Evolutionary conservation across 2,113 vertebrate genomes (phyloP).

Genomic region (Oophaga pumilio): DNA sequence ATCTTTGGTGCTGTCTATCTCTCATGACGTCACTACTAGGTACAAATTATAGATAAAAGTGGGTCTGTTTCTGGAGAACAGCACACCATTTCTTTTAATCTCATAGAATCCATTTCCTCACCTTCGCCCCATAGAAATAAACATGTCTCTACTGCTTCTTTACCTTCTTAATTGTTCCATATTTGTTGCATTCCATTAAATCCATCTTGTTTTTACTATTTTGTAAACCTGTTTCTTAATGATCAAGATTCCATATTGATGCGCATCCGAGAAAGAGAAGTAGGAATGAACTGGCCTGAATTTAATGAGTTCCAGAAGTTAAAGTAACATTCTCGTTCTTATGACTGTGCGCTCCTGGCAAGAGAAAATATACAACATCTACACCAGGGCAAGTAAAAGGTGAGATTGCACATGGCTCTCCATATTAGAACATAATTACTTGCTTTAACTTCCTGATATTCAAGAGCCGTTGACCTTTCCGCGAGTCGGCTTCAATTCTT

Average conservation of each 20-base stretch:
- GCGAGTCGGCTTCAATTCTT: neutral
- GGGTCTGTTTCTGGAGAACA: neutral
- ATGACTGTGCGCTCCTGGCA: neutral
- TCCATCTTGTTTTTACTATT: neutral
- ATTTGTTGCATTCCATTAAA: neutral
- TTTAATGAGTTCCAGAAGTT: conserved; percentile 4
- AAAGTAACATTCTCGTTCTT: neutral
- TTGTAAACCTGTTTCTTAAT: neutral
- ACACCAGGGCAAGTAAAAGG: neutral
- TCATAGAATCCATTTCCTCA: neutral
- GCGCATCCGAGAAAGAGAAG: too few relatives aligned
- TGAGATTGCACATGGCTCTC: neutral
- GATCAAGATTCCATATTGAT: neutral
- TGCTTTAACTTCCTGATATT: neutral
- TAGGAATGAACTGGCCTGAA: neutral
- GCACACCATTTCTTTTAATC: neutral
- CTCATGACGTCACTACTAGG: neutral
- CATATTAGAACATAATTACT: neutral
- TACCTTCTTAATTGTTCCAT: neutral
- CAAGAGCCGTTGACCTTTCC: neutral
- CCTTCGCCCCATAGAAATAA: neutral
- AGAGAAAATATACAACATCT: neutral
- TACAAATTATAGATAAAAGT: neutral
- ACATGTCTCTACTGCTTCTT: neutral
- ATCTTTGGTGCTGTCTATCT: too few relatives aligned